phyloP scores from a whole-genome alignment of 2,888 invertebrate species.

The Agelastica alni region DNA sequence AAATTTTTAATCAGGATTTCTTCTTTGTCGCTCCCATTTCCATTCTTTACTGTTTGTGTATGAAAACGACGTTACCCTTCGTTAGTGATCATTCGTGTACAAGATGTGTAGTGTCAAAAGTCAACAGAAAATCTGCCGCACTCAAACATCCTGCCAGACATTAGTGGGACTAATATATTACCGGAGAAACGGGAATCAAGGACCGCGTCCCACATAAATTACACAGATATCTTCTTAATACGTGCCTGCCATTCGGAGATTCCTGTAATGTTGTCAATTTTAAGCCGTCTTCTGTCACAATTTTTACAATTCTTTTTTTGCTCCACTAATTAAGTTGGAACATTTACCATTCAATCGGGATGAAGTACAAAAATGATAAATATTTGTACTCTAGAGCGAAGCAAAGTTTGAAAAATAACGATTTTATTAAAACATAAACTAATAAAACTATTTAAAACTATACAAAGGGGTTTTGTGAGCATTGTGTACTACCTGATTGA shows the following conservation, averaged over 20 bases:
- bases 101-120: constrained; percentile 18
- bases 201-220: constrained; percentile 50
- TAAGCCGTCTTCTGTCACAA: constrained; percentile 42
- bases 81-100: background rate
- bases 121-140: constrained; percentile 47
- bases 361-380: no score
- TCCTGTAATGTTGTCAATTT: constrained; percentile 50
- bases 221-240: constrained; percentile 56
- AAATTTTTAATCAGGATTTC: no score
- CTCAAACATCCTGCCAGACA: constrained; percentile 56
- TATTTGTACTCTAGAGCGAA: no score
- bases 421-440: no score
- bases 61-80: constrained; percentile 19
- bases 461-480: no score
- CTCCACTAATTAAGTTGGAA: constrained; percentile 30
- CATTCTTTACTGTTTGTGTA: no score
- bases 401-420: no score
- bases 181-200: constrained; percentile 45
- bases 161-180: constrained; percentile 58
- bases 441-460: no score
- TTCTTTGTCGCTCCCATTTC: no score
- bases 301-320: constrained; percentile 31
- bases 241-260: constrained; percentile 53
- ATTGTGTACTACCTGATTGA: no score
- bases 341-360: no score